Conservation (phyloP, 2,797 vertebrate species). For the Otolemur crassicaudatus region DNA sequence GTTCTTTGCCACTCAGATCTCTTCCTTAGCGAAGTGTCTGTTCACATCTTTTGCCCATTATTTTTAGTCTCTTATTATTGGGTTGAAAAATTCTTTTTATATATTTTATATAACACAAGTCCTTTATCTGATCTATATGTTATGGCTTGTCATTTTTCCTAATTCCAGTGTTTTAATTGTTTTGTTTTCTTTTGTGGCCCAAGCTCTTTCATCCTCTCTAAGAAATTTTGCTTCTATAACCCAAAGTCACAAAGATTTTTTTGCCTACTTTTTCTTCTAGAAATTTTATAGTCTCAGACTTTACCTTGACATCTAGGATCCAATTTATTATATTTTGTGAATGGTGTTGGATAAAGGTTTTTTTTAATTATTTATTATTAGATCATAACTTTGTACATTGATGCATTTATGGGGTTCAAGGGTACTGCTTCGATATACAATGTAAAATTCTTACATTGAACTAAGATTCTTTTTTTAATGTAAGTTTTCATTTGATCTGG, state of each 20-base stretch:
- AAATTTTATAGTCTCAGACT: neutral
- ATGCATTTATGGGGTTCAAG: too few species aligned
- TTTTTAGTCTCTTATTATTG: neutral
- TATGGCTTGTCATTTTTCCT: neutral
- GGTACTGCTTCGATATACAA: too few species aligned
- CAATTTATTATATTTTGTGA: slow-evolving; percentile 4
- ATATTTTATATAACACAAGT: neutral
- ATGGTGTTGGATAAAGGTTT: neutral
- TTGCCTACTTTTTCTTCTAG: neutral
- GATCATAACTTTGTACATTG: too few species aligned
- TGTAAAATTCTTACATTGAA: too few species aligned
- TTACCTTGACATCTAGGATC: neutral
- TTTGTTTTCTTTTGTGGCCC: neutral
- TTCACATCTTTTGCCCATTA: slow-evolving; percentile 23
- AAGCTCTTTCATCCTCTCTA: neutral
- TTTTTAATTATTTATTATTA: neutral
- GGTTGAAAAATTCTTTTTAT: neutral
- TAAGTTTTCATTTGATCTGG: neutral
- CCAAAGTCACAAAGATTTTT: neutral
- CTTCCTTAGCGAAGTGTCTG: neutral
- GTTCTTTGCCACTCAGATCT: neutral
- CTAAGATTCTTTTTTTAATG: neutral
- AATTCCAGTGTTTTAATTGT: neutral
- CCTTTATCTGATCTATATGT: slow-evolving; percentile 6
- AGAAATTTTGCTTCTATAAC: neutral